Conservation (phyloP, 2,797 vertebrate genomes). For the Trematocara caparti region DNA sequence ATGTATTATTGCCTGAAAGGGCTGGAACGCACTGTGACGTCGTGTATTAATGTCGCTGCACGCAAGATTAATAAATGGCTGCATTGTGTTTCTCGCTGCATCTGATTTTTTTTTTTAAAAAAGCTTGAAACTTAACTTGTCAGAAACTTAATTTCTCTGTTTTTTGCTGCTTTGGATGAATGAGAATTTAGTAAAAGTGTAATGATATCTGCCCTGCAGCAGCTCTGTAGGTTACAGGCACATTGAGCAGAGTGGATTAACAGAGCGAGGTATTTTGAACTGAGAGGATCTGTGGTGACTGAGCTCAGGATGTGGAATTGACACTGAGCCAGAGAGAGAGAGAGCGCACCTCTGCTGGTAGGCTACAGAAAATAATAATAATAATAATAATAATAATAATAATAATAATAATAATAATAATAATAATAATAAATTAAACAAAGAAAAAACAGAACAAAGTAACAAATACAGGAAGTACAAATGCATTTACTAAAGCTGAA, state of each 20-base stretch:
- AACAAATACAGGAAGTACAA: background rate
- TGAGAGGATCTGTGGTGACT: background rate
- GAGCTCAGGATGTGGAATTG: background rate
- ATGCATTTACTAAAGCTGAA: background rate
- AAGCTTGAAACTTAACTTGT: background rate
- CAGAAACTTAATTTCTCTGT: background rate
- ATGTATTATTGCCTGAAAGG: background rate
- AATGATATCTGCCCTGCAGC: background rate
- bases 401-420: background rate
- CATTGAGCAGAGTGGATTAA: slow-evolving; percentile 25
- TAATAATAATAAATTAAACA: background rate
- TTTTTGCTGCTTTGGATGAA: background rate
- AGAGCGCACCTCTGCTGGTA: background rate
- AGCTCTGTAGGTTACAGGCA: background rate
- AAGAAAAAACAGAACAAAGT: background rate
- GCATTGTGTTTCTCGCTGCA: background rate
- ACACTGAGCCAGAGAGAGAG: background rate
- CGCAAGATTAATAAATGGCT: background rate
- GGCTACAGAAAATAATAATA: background rate
- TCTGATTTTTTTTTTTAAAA: background rate
- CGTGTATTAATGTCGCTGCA: background rate
- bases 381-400: background rate
- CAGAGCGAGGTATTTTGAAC: slow-evolving; percentile 35
- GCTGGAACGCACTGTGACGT: background rate
- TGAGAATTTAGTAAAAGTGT: background rate